Evolutionary conservation across 2,113 vertebrate species (phyloP).

Genomic region (Arizona elegans): DNA sequence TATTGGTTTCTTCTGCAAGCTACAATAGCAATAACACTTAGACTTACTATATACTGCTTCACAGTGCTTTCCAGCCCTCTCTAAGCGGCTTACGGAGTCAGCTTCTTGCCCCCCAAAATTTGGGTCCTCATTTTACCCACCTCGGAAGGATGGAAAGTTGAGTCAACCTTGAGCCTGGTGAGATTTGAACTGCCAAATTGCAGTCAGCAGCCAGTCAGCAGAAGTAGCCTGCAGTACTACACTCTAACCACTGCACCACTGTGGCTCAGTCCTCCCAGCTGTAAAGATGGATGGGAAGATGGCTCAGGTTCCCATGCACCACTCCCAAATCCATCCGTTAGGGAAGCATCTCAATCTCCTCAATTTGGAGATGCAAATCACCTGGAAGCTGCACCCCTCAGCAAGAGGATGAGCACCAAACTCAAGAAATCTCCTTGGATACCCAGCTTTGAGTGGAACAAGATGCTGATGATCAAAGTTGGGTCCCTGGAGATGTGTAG

Average conservation of each 20-base stretch:
- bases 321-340: not conserved
- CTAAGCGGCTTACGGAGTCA: too few relatives aligned
- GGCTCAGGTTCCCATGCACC: not conserved
- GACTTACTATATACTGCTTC: too few relatives aligned
- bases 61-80: too few relatives aligned
- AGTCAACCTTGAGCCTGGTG: too few relatives aligned
- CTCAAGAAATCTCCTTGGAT: not conserved
- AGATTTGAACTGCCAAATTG: too few relatives aligned
- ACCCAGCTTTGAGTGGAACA: not conserved
- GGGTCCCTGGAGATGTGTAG: not conserved
- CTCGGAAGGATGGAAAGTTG: too few relatives aligned
- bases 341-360: not conserved
- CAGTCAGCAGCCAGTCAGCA: too few relatives aligned
- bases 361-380: not conserved
- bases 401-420: not conserved
- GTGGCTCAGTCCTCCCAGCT: not conserved
- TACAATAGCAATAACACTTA: not conserved
- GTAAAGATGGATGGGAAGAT: not conserved
- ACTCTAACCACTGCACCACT: too few relatives aligned
- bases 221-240: too few relatives aligned
- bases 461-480: not conserved
- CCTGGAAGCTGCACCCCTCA: not conserved
- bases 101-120: too few relatives aligned
- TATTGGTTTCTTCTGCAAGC: not conserved
- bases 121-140: too few relatives aligned